These are phyloP conservation scores for Mustelus asterias DNA, from an alignment of 2,113 vertebrate species.

Conservation along the genomic window DNA sequence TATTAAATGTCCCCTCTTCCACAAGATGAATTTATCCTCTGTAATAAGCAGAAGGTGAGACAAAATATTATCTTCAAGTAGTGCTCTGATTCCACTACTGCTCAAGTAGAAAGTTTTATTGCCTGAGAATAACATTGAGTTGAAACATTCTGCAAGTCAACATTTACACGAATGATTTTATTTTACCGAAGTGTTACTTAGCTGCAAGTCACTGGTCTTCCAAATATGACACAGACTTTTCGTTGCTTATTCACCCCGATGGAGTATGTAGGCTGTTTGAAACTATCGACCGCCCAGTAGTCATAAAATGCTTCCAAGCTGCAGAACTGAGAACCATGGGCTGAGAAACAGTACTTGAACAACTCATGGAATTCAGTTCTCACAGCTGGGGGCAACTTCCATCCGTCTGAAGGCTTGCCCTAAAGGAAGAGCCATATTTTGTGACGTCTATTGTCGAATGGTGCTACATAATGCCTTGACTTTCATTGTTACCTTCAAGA, in stretches of 20 bases:
- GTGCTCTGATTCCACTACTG: neutral
- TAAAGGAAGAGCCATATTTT: too few relatives aligned
- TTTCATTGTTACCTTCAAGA: neutral
- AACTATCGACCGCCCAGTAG: neutral
- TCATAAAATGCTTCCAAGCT: neutral
- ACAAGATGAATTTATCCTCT: neutral
- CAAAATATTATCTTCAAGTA: neutral
- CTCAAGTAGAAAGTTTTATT: neutral
- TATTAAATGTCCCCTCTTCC: neutral
- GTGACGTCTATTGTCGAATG: neutral
- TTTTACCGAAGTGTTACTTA: neutral
- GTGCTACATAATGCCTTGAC: neutral
- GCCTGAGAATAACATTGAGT: neutral
- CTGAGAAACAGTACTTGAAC: neutral
- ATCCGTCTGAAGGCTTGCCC: neutral
- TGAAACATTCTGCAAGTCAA: neutral
- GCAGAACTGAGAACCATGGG: constrained; percentile 37
- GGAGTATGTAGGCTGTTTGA: too few relatives aligned
- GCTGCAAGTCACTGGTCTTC: neutral
- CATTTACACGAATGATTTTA: neutral
- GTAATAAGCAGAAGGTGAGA: neutral
- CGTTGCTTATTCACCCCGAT: neutral
- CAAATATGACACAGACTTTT: neutral
- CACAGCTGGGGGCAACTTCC: constrained; percentile 25
- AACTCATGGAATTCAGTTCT: constrained; percentile 38